Base-by-base conservation (phyloP, 2,797 vertebrate species). In the Danio choprae region DNA sequence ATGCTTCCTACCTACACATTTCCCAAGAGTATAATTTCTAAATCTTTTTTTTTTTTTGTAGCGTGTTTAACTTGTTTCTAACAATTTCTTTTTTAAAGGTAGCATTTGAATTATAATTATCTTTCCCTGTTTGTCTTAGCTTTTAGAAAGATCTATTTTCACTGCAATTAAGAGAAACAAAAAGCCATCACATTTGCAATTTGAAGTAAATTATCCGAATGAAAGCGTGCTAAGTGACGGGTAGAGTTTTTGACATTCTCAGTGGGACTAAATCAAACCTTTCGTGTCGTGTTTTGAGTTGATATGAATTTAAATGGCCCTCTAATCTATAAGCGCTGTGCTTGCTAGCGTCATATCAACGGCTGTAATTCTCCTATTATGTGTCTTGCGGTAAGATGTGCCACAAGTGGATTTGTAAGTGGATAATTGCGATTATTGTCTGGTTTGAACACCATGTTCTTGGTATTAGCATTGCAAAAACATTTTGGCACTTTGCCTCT, bases 391-490 rank as follows among this genome's bases (percentile, higher is more conserved):
- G 63, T 74, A 68, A 85, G 75, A 84, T 64, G 29, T 72, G 71
- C 68, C 65, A 72, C 71, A 82, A 84, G 72, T 77, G 76, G 81
- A 86, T 79, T 82, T 62, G 81, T 75, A 77, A 84, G 76, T 77
- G 84, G 68, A 84, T 86, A 84, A 86, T 84, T 86, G 79, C 82
- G 63, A 82, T 82, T 80, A 80, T 77, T 59, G 65, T 70, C 4
- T 36, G 73, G 65, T 36, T 69, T 79, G 64, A 72, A 81, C 69
- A 46, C 18, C n/a, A 51, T 64, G 68, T 79, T 79, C 50, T 36
- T 64, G 48, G 20, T 63, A 80, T 83, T 81, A 68, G 16, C 70
- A 67, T 70, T 38, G 75, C 81, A 46, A 44, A 81, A 72, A 70
- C 79, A 72, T 80, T 77, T 40, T 64, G 55, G 62, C 74, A 36